These are phyloP conservation scores for Cervus canadensis DNA, from an alignment of 2,113 vertebrate genomes.

Conservation along the genomic window DNA sequence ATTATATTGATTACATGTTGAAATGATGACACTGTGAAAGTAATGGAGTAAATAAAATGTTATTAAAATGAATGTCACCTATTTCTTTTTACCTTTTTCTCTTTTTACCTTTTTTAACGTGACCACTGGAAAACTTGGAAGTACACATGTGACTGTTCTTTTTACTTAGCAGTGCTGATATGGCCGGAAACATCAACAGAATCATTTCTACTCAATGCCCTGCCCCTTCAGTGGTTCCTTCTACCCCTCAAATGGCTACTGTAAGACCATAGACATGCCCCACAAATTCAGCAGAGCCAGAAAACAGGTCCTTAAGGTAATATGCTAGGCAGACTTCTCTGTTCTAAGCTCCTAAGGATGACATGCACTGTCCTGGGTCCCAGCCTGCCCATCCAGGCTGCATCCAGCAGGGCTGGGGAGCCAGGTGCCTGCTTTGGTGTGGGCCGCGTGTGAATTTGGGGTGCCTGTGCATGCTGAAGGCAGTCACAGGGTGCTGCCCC, in stretches of 20 bases:
- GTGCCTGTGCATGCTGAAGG: not conserved
- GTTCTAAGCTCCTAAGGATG: not conserved
- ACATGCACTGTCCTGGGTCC: not conserved
- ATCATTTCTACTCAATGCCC: not conserved
- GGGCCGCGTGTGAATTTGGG: not conserved
- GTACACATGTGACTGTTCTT: rapidly evolving
- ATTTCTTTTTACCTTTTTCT: not conserved
- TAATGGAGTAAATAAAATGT: not conserved
- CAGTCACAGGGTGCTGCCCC: no score
- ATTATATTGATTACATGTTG: not conserved
- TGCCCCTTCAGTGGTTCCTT: no score
- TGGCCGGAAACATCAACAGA: not conserved
- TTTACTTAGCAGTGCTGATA: not conserved
- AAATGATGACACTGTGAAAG: not conserved
- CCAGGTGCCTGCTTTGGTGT: not conserved
- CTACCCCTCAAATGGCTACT: not conserved
- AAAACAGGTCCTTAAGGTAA: not conserved
- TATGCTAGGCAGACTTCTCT: not conserved
- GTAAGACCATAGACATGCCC: not conserved
- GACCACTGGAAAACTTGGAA: not conserved
- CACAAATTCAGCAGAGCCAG: not conserved
- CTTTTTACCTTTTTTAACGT: not conserved
- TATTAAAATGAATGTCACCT: not conserved
- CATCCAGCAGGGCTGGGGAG: not conserved
- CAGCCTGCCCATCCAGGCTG: not conserved